phyloP scores from a whole-genome alignment of 2,113 vertebrate genomes.

The Neofelis nebulosa region DNA sequence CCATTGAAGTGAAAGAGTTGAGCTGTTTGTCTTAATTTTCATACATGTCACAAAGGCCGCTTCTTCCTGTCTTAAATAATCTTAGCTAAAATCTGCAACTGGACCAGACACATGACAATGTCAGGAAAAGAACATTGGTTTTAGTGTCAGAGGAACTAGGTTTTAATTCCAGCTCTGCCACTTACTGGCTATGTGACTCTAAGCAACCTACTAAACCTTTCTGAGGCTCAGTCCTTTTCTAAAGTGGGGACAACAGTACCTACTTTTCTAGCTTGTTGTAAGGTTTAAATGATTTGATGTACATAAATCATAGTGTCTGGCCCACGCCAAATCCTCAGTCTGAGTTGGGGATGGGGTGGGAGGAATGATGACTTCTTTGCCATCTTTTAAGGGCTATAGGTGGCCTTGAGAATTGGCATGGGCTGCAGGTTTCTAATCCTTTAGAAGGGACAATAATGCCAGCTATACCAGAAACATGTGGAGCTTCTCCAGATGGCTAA shows the following conservation, averaged over 20 bases:
- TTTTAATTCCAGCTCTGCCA: not conserved
- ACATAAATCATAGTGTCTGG: not conserved
- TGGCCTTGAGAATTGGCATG: not conserved
- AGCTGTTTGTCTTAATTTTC: not conserved
- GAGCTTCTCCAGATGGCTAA: not conserved
- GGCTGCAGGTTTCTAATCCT: not conserved
- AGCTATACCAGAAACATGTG: not conserved
- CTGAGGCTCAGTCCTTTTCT: not conserved
- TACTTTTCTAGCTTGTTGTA: not conserved
- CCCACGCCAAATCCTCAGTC: not conserved
- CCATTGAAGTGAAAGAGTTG: not conserved
- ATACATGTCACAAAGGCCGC: not conserved
- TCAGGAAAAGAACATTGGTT: not conserved
- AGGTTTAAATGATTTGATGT: not conserved
- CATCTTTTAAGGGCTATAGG: not conserved
- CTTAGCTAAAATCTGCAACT: not conserved
- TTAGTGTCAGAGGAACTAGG: not conserved
- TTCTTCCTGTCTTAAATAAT: not conserved
- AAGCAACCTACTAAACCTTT: not conserved
- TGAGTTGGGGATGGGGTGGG: not conserved
- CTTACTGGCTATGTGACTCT: not conserved
- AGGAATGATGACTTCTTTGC: not conserved
- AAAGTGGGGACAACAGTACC: not conserved
- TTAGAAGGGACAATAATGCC: not conserved
- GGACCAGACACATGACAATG: not conserved